Evolutionary conservation across 2,113 vertebrate species (phyloP).

Genomic region (Cranoglanis bouderius): DNA sequence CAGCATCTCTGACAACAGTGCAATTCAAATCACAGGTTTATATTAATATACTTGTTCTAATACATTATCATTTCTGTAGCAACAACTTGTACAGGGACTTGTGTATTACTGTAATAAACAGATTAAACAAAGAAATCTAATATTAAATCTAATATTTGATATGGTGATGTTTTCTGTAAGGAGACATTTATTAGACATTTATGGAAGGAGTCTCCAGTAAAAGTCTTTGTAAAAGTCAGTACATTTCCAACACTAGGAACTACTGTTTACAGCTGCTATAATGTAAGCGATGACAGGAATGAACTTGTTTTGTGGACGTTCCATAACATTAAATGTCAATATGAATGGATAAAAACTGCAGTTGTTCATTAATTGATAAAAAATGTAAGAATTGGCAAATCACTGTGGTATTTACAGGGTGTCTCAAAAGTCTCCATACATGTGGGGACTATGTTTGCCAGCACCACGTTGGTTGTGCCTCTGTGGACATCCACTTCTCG

Average conservation of each 20-base stretch:
- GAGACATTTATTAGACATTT: not conserved
- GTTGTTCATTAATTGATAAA: not conserved
- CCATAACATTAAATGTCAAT: not conserved
- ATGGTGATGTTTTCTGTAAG: not conserved
- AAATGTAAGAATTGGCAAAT: not conserved
- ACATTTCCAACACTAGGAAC: not conserved
- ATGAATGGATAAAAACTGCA: not conserved
- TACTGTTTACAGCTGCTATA: not conserved
- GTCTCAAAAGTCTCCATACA: too few relatives aligned
- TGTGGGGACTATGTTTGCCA: too few relatives aligned
- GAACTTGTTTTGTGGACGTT: not conserved
- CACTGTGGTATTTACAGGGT: not conserved
- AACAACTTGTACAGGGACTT: not conserved
- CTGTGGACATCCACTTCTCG: too few relatives aligned
- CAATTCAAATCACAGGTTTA: not conserved
- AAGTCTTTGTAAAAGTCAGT: not conserved
- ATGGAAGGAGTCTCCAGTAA: not conserved
- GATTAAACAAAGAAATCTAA: too few relatives aligned
- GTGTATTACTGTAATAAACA: not conserved
- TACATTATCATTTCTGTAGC: not conserved
- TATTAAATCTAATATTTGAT: not conserved
- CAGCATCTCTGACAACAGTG: too few relatives aligned
- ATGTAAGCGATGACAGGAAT: not conserved
- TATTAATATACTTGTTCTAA: not conserved
- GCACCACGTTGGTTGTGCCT: too few relatives aligned